phyloP scores from a whole-genome alignment of 2,888 invertebrate genomes.

The Athalia cordata region DNA sequence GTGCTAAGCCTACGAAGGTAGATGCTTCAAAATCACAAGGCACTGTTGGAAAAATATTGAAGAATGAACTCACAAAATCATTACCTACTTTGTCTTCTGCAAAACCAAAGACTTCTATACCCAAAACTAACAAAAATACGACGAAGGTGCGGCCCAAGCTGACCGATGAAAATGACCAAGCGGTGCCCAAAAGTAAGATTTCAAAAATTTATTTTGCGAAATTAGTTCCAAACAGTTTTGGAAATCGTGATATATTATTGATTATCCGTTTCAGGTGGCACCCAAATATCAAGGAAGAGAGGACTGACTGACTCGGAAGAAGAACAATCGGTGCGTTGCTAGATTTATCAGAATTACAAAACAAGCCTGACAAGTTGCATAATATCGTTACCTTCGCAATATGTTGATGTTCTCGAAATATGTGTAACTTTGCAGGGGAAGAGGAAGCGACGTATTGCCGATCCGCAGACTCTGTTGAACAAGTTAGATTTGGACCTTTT shows the following conservation, averaged over 20 bases:
- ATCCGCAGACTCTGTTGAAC: conserved; percentile 60
- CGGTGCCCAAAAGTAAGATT: conserved; percentile 11
- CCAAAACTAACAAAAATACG: conserved; percentile 1
- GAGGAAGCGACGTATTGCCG: conserved; percentile 56
- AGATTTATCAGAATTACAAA: conserved; percentile 6
- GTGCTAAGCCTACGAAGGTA: conserved; percentile 27
- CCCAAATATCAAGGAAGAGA: conserved; percentile 5
- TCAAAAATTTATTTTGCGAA: not conserved
- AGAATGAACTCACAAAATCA: conserved; percentile 53
- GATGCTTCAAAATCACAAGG: conserved; percentile 15
- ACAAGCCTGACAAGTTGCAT: too few species aligned
- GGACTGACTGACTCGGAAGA: conserved; percentile 14
- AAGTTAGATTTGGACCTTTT: conserved; percentile 64
- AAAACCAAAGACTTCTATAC: conserved; percentile 38
- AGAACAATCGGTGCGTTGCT: conserved; percentile 31
- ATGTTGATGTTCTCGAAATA: not conserved
- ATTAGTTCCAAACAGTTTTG: not conserved
- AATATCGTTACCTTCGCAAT: not conserved
- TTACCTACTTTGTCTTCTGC: conserved; percentile 64
- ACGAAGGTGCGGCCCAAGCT: conserved; percentile 1
- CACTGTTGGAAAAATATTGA: conserved; percentile 41
- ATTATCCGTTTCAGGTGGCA: conserved; percentile 18
- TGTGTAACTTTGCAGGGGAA: conserved; percentile 54
- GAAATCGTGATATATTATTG: not conserved
- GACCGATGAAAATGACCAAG: conserved; percentile 11